phyloP scores from a whole-genome alignment of 2,888 invertebrate species.

The Trilocha varians region DNA sequence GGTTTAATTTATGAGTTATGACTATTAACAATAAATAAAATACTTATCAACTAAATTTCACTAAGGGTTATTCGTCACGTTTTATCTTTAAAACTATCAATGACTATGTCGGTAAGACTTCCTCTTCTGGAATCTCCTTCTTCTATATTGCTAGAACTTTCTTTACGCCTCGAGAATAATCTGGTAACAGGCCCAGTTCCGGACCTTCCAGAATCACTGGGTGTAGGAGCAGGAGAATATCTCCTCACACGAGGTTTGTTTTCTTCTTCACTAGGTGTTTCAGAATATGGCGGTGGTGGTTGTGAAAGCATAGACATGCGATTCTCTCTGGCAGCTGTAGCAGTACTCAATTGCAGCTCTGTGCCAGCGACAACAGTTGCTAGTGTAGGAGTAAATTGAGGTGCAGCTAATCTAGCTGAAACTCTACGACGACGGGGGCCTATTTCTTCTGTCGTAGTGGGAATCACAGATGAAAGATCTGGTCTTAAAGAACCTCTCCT shows the following conservation, averaged over 20 bases:
- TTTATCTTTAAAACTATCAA: constrained; percentile 65
- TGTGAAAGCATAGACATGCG: constrained; percentile 59
- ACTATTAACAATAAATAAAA: constrained; percentile 29
- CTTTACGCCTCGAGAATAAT: constrained; percentile 59
- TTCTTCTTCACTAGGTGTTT: constrained; percentile 38
- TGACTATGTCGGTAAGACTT: constrained; percentile 64
- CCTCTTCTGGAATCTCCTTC: constrained; percentile 48
- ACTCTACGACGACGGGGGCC: constrained; percentile 53
- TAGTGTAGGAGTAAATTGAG: constrained; percentile 59
- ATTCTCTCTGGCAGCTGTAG: constrained; percentile 54
- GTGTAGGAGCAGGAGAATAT: constrained; percentile 60
- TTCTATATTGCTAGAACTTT: constrained; percentile 39
- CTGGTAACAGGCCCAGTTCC: constrained; percentile 58
- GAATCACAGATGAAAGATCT: constrained; percentile 39
- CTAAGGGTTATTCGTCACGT: constrained; percentile 52
- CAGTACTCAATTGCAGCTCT: constrained; percentile 51
- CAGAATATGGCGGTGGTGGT: constrained; percentile 61
- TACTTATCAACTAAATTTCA: constrained; percentile 34
- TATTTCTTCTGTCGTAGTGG: constrained; percentile 36
- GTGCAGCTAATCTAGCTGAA: constrained; percentile 55
- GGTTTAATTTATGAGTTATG: constrained; percentile 17
- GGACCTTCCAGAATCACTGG: constrained; percentile 41
- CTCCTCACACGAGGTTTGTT: constrained; percentile 45
- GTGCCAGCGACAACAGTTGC: constrained; percentile 64
- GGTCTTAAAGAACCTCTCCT: constrained; percentile 50